phyloP scores from a whole-genome alignment of 64 coral and sea anemone genomes.

The Cladopsammia gracilis region DNA sequence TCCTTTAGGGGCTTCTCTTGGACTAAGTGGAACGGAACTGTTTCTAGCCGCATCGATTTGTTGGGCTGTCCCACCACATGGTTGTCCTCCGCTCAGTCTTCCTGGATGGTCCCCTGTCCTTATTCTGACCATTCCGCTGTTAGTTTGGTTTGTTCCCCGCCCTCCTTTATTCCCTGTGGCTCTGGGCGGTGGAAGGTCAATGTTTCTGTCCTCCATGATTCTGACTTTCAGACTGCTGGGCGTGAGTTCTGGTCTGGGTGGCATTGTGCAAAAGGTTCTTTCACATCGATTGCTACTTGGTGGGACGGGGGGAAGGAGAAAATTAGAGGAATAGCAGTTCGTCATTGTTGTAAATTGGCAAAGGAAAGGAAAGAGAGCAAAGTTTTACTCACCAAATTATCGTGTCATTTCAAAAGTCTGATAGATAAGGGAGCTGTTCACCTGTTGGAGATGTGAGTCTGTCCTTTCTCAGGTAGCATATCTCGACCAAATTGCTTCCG shows the following conservation, averaged over 20 bases:
- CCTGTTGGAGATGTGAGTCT: no score
- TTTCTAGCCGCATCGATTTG: conserved; percentile 32
- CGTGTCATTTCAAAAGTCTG: background rate
- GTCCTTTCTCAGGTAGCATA: background rate
- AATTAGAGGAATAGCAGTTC: background rate
- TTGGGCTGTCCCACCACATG: background rate
- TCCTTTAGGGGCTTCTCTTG: background rate
- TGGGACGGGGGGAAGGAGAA: conserved; percentile 40
- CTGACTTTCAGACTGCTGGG: background rate
- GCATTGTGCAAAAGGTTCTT: background rate
- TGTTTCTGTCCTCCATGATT: conserved; percentile 2
- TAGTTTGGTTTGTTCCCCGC: background rate
- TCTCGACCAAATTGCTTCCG: background rate
- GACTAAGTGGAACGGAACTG: background rate
- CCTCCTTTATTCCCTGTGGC: conserved; percentile 1
- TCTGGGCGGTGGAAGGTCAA: conserved; percentile 58
- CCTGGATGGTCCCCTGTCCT: background rate
- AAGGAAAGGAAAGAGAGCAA: no score
- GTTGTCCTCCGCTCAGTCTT: background rate
- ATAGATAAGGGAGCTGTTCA: no score
- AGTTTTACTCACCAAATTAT: no score
- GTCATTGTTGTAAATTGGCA: background rate
- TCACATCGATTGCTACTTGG: conserved; percentile 35
- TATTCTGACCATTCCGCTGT: conserved; percentile 40
- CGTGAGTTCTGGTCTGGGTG: conserved; percentile 67